Conservation (phyloP, 2,113 vertebrate species). For the Eulemur macaco region DNA sequence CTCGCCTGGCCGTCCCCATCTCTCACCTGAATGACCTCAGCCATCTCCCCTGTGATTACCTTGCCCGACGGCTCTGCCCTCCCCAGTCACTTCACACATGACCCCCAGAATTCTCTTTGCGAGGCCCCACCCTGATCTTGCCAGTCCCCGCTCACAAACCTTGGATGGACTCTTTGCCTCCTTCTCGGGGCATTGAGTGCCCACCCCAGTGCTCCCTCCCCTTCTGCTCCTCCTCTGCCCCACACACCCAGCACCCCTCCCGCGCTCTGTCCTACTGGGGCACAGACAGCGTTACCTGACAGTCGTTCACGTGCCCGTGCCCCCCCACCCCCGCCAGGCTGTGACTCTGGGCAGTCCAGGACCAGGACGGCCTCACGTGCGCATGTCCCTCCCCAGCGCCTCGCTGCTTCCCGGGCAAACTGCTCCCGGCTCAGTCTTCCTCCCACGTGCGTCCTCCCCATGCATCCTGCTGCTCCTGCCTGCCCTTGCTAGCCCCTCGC, state of each 20-base stretch:
- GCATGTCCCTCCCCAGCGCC: not conserved
- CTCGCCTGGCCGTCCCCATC: no score
- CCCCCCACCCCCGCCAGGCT: no score
- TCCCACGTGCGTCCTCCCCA: not conserved
- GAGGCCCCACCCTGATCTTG: no score
- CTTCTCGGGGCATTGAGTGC: not conserved
- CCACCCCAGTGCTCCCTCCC: not conserved
- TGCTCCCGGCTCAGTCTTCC: not conserved
- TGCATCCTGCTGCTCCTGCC: not conserved
- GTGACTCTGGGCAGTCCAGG: not conserved
- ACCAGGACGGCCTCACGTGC: not conserved
- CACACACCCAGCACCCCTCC: not conserved
- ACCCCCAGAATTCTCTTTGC: not conserved
- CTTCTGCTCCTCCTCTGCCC: not conserved
- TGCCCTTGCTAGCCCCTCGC: not conserved
- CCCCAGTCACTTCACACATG: not conserved
- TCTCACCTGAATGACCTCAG: not conserved
- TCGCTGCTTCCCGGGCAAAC: not conserved
- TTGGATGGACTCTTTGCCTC: not conserved
- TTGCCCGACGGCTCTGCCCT: not conserved
- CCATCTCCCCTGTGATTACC: no score
- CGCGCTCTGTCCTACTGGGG: fast-evolving
- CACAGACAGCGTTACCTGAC: not conserved
- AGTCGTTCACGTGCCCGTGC: fast-evolving
- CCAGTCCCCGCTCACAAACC: not conserved